A percentile compares a stretch with the other conserved stretches of the same genome.
Conservation (phyloP, 2,113 vertebrate species). For the Rhinichthys klamathensis region DNA sequence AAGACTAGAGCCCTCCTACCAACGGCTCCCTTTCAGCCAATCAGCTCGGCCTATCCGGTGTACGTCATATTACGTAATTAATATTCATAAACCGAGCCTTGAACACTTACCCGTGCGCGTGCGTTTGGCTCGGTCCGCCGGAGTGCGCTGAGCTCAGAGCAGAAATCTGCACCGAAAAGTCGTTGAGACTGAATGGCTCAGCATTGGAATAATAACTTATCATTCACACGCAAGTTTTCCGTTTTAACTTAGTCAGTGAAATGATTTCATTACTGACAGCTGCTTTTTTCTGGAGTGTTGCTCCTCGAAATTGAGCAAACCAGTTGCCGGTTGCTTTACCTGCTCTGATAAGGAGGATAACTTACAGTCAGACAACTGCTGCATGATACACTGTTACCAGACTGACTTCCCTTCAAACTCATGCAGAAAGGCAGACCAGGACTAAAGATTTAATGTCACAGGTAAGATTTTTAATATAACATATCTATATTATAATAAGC, state of each 20-base stretch:
- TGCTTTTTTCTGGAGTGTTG: neutral
- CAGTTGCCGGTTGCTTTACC: conserved; percentile 23
- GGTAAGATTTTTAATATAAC: conserved; percentile 10
- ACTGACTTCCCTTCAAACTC: conserved; percentile 23
- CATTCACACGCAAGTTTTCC: neutral
- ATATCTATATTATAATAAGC: neutral
- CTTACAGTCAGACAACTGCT: neutral
- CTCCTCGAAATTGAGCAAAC: neutral
- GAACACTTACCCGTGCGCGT: neutral
- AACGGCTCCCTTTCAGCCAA: neutral
- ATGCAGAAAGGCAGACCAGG: neutral
- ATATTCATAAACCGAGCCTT: conserved; percentile 13
- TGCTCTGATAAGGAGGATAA: conserved; percentile 25
- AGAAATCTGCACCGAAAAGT: neutral
- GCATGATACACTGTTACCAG: neutral
- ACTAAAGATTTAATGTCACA: neutral
- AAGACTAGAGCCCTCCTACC: neutral
- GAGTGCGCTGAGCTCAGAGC: neutral
- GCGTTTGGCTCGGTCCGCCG: neutral
- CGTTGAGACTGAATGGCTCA: neutral
- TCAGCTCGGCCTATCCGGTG: neutral
- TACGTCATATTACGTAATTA: neutral
- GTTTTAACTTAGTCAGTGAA: neutral
- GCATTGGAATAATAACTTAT: neutral
- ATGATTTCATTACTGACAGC: neutral